Conservation (phyloP, 2,888 invertebrate genomes). For the Neria commutata region DNA sequence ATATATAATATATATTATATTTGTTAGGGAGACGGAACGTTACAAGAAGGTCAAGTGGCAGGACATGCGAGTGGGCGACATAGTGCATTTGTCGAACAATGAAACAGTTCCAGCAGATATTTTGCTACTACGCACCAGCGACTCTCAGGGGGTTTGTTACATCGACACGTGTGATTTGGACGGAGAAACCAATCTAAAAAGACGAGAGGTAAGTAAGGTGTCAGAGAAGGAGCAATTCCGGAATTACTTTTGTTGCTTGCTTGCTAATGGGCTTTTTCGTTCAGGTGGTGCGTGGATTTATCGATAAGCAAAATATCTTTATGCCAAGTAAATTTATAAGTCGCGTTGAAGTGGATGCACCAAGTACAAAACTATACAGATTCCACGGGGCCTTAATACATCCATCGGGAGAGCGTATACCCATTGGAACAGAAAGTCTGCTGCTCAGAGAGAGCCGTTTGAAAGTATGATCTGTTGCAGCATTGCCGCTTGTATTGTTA, state of each 20-base stretch:
- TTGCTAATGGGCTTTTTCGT: no score
- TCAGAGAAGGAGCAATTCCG: not conserved
- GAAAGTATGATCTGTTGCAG: conserved; percentile 59
- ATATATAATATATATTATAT: no score
- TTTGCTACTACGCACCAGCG: conserved; percentile 85
- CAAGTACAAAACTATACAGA: conserved; percentile 94
- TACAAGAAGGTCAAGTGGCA: conserved; percentile 89
- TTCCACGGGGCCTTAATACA: conserved; percentile 90
- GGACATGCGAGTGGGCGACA: conserved; percentile 89
- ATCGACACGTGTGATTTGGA: conserved; percentile 96
- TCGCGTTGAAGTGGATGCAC: conserved; percentile 89
- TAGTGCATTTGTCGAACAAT: conserved; percentile 94
- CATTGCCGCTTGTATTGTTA: not conserved
- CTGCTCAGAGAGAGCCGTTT: conserved; percentile 91
- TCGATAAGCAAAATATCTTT: conserved; percentile 72
- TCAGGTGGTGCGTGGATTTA: conserved; percentile 61
- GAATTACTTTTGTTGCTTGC: not conserved
- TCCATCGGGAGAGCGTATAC: conserved; percentile 77
- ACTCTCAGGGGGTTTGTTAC: conserved; percentile 86
- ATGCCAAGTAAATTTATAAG: conserved; percentile 82
- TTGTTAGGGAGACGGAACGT: conserved; percentile 74
- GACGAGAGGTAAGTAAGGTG: conserved; percentile 71
- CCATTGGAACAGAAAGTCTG: conserved; percentile 87
- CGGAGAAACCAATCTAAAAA: conserved; percentile 95
- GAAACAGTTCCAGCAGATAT: conserved; percentile 97